These are phyloP conservation scores for Drosophila incognita DNA, from an alignment of 2,888 invertebrate genomes.

Conservation along the genomic window DNA sequence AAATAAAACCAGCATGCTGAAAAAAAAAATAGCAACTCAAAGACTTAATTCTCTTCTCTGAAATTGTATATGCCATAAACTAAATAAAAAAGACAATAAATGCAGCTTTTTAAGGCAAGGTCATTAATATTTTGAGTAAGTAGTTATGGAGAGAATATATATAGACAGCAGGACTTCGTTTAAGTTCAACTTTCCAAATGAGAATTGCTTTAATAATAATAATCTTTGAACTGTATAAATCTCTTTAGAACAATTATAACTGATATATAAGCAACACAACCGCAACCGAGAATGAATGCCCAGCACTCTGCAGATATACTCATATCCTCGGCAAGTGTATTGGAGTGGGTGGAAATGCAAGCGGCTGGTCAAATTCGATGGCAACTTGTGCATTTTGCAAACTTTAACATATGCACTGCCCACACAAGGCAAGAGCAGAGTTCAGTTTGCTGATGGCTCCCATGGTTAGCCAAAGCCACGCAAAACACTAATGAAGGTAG, in stretches of 20 bases:
- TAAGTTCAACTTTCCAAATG: background rate
- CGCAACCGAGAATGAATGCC: background rate
- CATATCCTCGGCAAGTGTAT: background rate
- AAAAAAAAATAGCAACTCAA: background rate
- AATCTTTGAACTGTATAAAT: background rate
- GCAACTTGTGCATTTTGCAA: slow-evolving; percentile 56
- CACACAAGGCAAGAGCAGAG: slow-evolving; percentile 5
- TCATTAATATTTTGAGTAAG: slow-evolving; percentile 2
- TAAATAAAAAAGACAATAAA: background rate
- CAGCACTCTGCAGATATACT: background rate
- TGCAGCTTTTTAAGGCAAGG: background rate
- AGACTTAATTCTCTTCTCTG: background rate
- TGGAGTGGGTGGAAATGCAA: slow-evolving; percentile 9
- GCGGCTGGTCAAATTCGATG: slow-evolving; percentile 25
- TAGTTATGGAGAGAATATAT: background rate
- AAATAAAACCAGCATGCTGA: background rate
- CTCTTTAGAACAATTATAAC: background rate
- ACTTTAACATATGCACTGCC: slow-evolving; percentile 55
- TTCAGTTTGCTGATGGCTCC: slow-evolving; percentile 27
- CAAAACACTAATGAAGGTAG: slow-evolving; percentile 82
- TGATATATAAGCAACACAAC: background rate
- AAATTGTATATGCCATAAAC: background rate
- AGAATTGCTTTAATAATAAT: background rate
- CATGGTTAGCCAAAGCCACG: slow-evolving; percentile 71
- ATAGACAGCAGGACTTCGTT: background rate